Evolutionary conservation across 2,797 vertebrate genomes (phyloP).

Genomic region (Sardinella longiceps): DNA sequence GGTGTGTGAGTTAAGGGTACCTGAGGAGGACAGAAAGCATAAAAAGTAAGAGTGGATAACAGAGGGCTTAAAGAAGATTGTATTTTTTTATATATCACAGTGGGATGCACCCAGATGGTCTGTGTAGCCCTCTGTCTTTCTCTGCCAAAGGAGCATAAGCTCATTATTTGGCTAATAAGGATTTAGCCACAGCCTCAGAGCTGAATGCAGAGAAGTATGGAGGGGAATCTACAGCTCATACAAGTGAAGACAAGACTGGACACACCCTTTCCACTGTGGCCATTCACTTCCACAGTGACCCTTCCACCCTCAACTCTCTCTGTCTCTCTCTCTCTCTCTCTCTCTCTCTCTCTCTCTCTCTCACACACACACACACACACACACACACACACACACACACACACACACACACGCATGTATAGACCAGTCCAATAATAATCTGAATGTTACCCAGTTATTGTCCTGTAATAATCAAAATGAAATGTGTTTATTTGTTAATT

Average conservation of each 20-base stretch:
- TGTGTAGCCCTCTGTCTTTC: conserved; percentile 6
- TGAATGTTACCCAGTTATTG: too few relatives aligned
- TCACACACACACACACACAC: background rate
- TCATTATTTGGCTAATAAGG: conserved; percentile 41
- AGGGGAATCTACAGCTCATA: background rate
- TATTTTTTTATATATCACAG: background rate
- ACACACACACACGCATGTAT: background rate
- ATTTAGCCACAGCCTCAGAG: conserved; percentile 23
- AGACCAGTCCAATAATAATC: background rate
- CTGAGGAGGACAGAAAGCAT: background rate
- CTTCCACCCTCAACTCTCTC: background rate
- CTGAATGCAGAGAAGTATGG: background rate
- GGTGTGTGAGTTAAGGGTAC: conserved; percentile 1
- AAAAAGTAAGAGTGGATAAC: background rate
- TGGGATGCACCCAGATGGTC: background rate
- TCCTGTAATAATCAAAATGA: background rate
- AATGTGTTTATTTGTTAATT: too few relatives aligned
- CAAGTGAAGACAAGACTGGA: too few relatives aligned
- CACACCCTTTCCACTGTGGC: background rate
- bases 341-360: background rate
- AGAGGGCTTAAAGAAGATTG: background rate
- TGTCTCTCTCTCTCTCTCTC: background rate
- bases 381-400: background rate
- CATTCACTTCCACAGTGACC: background rate
- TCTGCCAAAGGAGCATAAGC: conserved; percentile 33